Percentiles rank a stretch among this genome's conserved stretches.
These are phyloP conservation scores for Papilio dardanus DNA, from an alignment of 1,140 invertebrate genomes.

Conservation along the genomic window DNA sequence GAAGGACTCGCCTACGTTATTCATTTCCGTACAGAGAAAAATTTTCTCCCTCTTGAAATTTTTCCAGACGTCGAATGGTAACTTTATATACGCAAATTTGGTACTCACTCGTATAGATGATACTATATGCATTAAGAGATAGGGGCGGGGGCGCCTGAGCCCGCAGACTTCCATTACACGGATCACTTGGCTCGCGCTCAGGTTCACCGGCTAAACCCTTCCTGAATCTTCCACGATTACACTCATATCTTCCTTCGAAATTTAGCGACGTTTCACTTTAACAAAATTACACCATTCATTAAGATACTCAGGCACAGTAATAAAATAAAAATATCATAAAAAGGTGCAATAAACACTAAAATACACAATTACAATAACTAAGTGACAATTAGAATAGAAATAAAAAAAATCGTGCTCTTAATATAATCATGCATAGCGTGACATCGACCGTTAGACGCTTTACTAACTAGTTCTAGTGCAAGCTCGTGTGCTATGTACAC, in stretches of 20 bases:
- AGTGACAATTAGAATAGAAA: slow-evolving; percentile 60
- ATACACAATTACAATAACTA: slow-evolving; percentile 61
- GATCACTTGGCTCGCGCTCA: slow-evolving; percentile 68
- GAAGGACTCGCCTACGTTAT: slow-evolving; percentile 24
- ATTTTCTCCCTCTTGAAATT: not conserved
- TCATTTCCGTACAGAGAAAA: slow-evolving; percentile 2
- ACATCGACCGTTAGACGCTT: slow-evolving; percentile 72
- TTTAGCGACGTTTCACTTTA: slow-evolving; percentile 47
- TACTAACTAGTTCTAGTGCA: slow-evolving; percentile 64
- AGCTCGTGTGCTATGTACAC: slow-evolving; percentile 50
- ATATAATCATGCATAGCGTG: slow-evolving; percentile 80
- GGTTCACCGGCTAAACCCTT: slow-evolving; percentile 65
- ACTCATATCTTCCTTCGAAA: slow-evolving; percentile 54
- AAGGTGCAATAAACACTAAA: slow-evolving; percentile 69
- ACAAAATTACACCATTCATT: slow-evolving; percentile 45
- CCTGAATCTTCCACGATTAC: slow-evolving; percentile 64
- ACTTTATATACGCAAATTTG: slow-evolving; percentile 42
- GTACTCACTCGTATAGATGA: slow-evolving; percentile 52
- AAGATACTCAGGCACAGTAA: slow-evolving; percentile 46
- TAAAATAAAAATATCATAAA: slow-evolving; percentile 52
- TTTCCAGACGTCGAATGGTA: slow-evolving; percentile 26
- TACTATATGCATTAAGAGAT: slow-evolving; percentile 57
- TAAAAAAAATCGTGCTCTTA: slow-evolving; percentile 77
- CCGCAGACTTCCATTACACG: slow-evolving; percentile 75
- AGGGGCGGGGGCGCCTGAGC: slow-evolving; percentile 53